phyloP scores from a whole-genome alignment of 2,113 vertebrate genomes.

The Sturnus vulgaris region DNA sequence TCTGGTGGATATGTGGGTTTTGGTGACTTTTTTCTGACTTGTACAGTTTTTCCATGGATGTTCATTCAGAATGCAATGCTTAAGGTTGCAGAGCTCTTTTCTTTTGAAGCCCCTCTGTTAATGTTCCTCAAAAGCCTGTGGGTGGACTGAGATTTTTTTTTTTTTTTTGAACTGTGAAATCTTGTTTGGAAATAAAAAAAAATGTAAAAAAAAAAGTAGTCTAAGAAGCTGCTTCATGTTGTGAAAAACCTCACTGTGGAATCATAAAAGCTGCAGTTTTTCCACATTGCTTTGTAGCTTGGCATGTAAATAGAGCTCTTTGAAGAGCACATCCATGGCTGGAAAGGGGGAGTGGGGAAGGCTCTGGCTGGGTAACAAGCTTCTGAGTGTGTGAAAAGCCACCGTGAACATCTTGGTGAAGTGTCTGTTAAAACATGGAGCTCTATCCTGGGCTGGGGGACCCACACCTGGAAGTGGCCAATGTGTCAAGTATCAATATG shows the following conservation, averaged over 20 bases:
- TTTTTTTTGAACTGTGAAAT: not conserved
- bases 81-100: not conserved
- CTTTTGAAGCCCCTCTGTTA: not conserved
- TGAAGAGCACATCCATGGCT: not conserved
- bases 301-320: slow-evolving; percentile 56
- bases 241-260: slow-evolving; percentile 38
- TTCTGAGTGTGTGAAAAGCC: not conserved
- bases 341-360: not conserved
- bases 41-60: not conserved
- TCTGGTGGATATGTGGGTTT: not conserved
- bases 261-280: slow-evolving; percentile 42
- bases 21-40: not conserved
- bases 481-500: accelerated
- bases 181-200: not conserved
- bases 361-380: not conserved
- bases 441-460: not conserved
- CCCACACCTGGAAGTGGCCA: not conserved
- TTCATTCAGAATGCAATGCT: not conserved
- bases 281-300: slow-evolving; percentile 48
- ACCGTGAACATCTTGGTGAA: not conserved
- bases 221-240: not conserved
- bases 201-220: not conserved
- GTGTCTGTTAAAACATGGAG: not conserved
- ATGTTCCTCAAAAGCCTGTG: not conserved
- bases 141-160: not conserved